Percentiles rank a stretch among this genome's conserved stretches.
Conservation (phyloP, 2,797 vertebrate genomes). For the Tangara arthus region DNA sequence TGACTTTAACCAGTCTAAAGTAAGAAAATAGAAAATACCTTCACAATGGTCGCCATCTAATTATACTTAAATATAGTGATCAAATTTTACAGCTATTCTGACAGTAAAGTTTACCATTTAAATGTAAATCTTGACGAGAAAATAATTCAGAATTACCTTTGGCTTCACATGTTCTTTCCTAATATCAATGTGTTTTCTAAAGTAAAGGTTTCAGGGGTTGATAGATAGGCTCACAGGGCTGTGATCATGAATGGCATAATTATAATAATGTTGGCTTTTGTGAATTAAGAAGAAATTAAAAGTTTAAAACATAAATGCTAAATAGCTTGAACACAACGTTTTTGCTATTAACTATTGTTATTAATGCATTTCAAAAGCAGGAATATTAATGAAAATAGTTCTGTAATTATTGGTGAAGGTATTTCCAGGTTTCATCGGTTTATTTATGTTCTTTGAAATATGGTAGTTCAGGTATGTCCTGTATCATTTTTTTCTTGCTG, state of each 20-base stretch:
- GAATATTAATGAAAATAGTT: background rate
- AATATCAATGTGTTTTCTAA: background rate
- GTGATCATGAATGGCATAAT: background rate
- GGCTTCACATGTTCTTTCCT: background rate
- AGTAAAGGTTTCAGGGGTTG: background rate
- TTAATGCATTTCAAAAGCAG: background rate
- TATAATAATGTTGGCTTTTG: background rate
- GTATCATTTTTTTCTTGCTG: background rate
- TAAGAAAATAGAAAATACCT: background rate
- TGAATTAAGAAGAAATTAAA: background rate
- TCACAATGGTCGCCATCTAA: background rate
- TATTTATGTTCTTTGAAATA: conserved; percentile 12
- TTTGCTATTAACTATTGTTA: background rate
- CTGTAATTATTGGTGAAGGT: background rate
- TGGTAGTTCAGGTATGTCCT: background rate
- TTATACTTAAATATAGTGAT: background rate
- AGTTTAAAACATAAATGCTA: background rate
- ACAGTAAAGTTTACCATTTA: background rate
- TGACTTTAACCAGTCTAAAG: background rate
- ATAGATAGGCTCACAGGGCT: background rate
- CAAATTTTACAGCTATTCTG: background rate
- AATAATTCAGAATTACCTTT: background rate
- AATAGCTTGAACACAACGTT: background rate
- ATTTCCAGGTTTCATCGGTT: background rate
- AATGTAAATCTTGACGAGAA: background rate